A percentile compares a stretch with the other conserved stretches of the same genome.
phyloP scores from a whole-genome alignment of 2,797 vertebrate genomes.

The Myoxocephalus aenaeus region DNA sequence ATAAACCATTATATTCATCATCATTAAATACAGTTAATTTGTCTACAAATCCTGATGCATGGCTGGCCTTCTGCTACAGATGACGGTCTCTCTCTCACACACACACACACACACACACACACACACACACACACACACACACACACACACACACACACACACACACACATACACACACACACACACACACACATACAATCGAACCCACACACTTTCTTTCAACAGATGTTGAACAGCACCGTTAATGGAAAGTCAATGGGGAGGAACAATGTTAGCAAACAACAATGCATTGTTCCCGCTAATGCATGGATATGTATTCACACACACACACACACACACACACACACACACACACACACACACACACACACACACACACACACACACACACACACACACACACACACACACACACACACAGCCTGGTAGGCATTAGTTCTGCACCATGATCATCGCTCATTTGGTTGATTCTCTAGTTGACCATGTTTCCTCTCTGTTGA shows the following conservation, averaged over 20 bases:
- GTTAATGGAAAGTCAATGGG: slow-evolving; percentile 84
- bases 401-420: slow-evolving; percentile 26
- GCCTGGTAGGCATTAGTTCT: slow-evolving; percentile 73
- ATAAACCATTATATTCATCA: slow-evolving; percentile 73
- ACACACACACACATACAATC: slow-evolving; percentile 35
- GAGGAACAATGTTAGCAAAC: slow-evolving; percentile 82
- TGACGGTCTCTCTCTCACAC: slow-evolving; percentile 53
- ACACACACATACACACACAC: slow-evolving; percentile 17
- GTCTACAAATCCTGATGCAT: slow-evolving; percentile 73
- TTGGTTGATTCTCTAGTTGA: slow-evolving; percentile 74
- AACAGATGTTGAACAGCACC: slow-evolving; percentile 82
- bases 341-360: slow-evolving; percentile 11
- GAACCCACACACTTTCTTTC: slow-evolving; percentile 49
- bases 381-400: slow-evolving; percentile 39
- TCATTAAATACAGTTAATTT: slow-evolving; percentile 77
- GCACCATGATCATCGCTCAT: slow-evolving; percentile 77
- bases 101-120: slow-evolving; percentile 33
- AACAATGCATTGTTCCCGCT: slow-evolving; percentile 75
- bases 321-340: slow-evolving; percentile 20
- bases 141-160: slow-evolving; percentile 32
- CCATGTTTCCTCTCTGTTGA: slow-evolving; percentile 75
- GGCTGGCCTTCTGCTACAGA: slow-evolving; percentile 73
- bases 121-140: slow-evolving; percentile 42
- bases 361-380: slow-evolving; percentile 4
- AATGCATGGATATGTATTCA: slow-evolving; percentile 55